phyloP scores from a whole-genome alignment of 1,140 invertebrate genomes.

The Bactericera cockerelli region DNA sequence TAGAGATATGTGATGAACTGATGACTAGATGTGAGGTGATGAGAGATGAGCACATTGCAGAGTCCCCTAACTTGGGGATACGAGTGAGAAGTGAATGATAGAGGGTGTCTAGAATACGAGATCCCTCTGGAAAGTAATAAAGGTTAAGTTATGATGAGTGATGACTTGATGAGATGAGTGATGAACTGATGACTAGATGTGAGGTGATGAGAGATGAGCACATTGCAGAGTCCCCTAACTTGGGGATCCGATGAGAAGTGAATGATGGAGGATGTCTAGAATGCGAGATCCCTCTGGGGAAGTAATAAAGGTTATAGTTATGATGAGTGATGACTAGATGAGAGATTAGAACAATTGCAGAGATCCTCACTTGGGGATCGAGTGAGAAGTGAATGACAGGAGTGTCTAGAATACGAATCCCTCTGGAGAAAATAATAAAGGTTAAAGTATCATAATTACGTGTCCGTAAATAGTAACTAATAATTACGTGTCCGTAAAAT shows the following conservation, averaged over 20 bases:
- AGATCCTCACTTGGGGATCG: slow-evolving; percentile 66
- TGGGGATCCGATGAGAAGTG: slow-evolving; percentile 50
- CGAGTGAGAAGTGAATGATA: slow-evolving; percentile 35
- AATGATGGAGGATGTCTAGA: slow-evolving; percentile 33
- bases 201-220: slow-evolving; percentile 47
- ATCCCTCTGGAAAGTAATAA: background rate
- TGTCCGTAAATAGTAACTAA: too few species aligned
- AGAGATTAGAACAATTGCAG: slow-evolving; percentile 46
- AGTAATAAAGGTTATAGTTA: too few species aligned
- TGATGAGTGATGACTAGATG: too few species aligned
- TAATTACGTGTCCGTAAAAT: too few species aligned
- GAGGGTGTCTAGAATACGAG: slow-evolving; percentile 7
- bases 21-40: too few species aligned
- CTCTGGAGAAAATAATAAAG: too few species aligned
- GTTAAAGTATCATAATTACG: too few species aligned
- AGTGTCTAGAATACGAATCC: background rate
- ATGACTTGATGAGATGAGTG: too few species aligned
- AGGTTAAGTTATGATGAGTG: too few species aligned
- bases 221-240: slow-evolving; percentile 52
- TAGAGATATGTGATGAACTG: background rate
- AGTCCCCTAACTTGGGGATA: slow-evolving; percentile 72
- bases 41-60: slow-evolving; percentile 45
- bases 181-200: too few species aligned
- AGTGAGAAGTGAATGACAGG: slow-evolving; percentile 34
- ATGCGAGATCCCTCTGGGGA: too few species aligned